Evolutionary conservation across 2,113 vertebrate genomes (phyloP).

Genomic region (Myxocyprinus asiaticus): DNA sequence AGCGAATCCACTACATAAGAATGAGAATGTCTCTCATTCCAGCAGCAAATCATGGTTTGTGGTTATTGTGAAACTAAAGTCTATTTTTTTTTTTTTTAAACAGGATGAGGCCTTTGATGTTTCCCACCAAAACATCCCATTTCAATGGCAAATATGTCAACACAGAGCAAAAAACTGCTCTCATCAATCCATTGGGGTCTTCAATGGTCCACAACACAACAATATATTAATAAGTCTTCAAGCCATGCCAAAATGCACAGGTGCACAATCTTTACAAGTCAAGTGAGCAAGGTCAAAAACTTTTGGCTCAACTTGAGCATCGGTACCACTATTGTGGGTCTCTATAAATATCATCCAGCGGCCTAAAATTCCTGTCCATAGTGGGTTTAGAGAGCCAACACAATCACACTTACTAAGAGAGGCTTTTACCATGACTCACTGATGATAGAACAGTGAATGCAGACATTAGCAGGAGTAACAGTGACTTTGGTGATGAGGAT

Average conservation of each 20-base stretch:
- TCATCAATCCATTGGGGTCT: neutral
- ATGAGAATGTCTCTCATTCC: no score
- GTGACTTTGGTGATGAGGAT: neutral
- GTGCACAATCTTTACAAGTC: slow-evolving; percentile 12
- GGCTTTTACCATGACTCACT: slow-evolving; percentile 46
- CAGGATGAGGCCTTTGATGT: no score
- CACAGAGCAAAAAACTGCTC: no score
- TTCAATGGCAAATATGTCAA: no score
- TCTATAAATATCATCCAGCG: slow-evolving; percentile 49
- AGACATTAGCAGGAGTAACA: slow-evolving; percentile 34
- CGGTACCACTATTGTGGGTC: slow-evolving; percentile 12
- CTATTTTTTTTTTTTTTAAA: no score
- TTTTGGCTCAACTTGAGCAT: slow-evolving; percentile 42
- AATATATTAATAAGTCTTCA: neutral
- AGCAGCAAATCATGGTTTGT: no score
- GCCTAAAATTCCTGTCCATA: slow-evolving; percentile 50
- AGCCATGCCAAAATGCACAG: slow-evolving; percentile 9
- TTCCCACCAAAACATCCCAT: no score
- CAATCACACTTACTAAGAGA: slow-evolving; percentile 38
- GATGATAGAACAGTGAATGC: slow-evolving; percentile 31
- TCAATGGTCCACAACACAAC: neutral
- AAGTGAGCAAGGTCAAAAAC: slow-evolving; percentile 40
- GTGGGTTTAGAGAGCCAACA: slow-evolving; percentile 31
- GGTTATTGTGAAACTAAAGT: no score
- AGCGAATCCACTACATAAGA: no score